A percentile compares a stretch with the other conserved stretches of the same genome.
phyloP scores from a whole-genome alignment of 2,797 vertebrate species.

The Acrocephalus scirpaceus region DNA sequence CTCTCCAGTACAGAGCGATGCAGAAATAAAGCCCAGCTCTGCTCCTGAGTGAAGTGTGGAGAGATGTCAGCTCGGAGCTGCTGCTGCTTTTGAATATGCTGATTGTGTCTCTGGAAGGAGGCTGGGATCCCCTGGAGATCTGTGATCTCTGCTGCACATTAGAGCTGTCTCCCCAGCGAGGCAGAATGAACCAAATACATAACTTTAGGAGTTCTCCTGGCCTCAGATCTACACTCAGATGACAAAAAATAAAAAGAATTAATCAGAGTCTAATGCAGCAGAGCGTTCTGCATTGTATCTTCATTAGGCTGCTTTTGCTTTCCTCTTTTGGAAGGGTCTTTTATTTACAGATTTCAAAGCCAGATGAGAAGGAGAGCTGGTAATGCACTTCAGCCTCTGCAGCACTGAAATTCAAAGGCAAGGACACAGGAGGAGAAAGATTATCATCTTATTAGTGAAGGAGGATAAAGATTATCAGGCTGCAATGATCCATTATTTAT shows the following conservation, averaged over 20 bases:
- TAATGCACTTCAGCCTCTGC: background rate
- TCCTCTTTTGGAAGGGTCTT: slow-evolving; percentile 51
- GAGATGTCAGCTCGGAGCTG: background rate
- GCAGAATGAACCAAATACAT: background rate
- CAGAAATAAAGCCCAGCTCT: background rate
- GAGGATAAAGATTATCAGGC: slow-evolving; percentile 57
- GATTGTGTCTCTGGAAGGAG: background rate
- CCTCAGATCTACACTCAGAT: background rate
- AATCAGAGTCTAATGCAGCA: background rate
- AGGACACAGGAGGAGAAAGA: slow-evolving; percentile 65
- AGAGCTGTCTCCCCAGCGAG: background rate
- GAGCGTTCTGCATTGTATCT: background rate
- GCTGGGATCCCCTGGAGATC: background rate
- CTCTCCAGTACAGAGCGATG: background rate
- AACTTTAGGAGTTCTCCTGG: background rate
- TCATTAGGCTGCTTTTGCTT: background rate
- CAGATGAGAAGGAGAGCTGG: background rate
- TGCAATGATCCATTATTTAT: slow-evolving; percentile 69
- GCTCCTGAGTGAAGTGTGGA: background rate
- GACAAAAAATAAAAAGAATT: background rate
- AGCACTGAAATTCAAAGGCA: slow-evolving; percentile 50
- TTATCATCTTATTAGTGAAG: slow-evolving; percentile 63
- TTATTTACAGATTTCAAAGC: slow-evolving; percentile 57
- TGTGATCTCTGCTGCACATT: background rate
- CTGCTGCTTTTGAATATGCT: background rate